Evolutionary conservation across 1,140 invertebrate species (phyloP), one percentile per base, ranked within the genome.

Genomic region (Halyomorpha halys): DNA sequence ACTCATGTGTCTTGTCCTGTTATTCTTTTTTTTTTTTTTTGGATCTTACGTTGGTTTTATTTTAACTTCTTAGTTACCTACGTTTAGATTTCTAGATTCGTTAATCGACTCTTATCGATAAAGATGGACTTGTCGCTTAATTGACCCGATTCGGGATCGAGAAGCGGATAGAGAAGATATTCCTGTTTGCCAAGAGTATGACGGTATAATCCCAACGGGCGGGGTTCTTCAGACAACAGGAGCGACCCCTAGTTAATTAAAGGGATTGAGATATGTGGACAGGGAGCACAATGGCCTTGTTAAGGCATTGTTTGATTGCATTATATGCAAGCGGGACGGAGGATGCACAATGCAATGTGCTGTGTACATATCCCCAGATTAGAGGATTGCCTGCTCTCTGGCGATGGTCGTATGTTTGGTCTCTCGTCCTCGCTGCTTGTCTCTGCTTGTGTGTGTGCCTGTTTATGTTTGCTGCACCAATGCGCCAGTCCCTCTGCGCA

Each of bases 281-380:
- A 56, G 53, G 19, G 18, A 25, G 53, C 6, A 56, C 53, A 56
- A 56, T 56, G 23, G 53, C 9, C 59, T 60, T 44, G 59, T 60
- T 60, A 60, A 60, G 59, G 59, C 59, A 60, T 60, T 60, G 59
- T 60, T 60, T 60, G 59, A 60, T 60, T 60, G 59, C 34, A 60
- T 60, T 60, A 60, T 39, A 60, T 44, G 54, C 23, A 25, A 23
- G 30, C 30, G 34, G 30, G 30, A 16, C 2, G 9, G 27, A 11
- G 30, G 21, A 34, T 59, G 54, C 54, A 59, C 54, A 59, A 34
- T 60, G 59, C 59, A 60, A 18, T n/a, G 30, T 30, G 15, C 59
- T 44, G 27, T 60, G n/a, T 39, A 44, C 59, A 39, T n/a, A 27
- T 25, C 54, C 47, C 44, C 59, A 60, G 59, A 60, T 60, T 60